These are phyloP conservation scores for Latrodectus hesperus DNA, from an alignment of 2,888 invertebrate genomes.

Conservation along the genomic window DNA sequence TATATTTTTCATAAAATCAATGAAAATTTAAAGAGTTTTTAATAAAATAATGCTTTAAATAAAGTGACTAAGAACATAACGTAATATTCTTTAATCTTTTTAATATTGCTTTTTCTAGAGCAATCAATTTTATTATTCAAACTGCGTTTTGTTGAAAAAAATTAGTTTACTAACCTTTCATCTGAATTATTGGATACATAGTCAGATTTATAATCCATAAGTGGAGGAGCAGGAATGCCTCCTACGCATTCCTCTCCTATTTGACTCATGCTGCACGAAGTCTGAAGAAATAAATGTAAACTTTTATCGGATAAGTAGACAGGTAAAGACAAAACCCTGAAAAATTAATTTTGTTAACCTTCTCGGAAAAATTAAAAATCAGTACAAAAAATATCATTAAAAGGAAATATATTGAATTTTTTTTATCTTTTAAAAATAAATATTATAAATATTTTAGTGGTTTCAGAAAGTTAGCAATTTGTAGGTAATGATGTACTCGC, in stretches of 20 bases:
- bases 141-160: neutral
- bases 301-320: constrained; percentile 68
- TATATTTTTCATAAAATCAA: too few relatives aligned
- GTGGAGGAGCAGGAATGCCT: constrained; percentile 55
- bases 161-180: constrained; percentile 25
- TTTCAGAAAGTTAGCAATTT: too few relatives aligned
- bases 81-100: too few relatives aligned
- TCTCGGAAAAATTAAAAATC: too few relatives aligned
- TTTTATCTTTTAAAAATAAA: too few relatives aligned
- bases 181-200: constrained; percentile 10
- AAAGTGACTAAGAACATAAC: too few relatives aligned
- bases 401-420: neutral
- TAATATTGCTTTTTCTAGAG: too few relatives aligned
- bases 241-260: constrained; percentile 60
- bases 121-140: too few relatives aligned
- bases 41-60: too few relatives aligned
- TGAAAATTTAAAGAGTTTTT: too few relatives aligned
- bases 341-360: neutral
- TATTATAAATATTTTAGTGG: too few relatives aligned
- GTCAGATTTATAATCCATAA: constrained; percentile 22
- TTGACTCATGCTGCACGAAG: constrained; percentile 52
- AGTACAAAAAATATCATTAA: neutral
- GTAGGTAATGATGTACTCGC: too few relatives aligned
- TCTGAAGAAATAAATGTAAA: constrained; percentile 68
- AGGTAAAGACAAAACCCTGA: constrained; percentile 51